Base-by-base conservation (phyloP, 2,888 invertebrate genomes). In the Caenorhabditis virilis region DNA sequence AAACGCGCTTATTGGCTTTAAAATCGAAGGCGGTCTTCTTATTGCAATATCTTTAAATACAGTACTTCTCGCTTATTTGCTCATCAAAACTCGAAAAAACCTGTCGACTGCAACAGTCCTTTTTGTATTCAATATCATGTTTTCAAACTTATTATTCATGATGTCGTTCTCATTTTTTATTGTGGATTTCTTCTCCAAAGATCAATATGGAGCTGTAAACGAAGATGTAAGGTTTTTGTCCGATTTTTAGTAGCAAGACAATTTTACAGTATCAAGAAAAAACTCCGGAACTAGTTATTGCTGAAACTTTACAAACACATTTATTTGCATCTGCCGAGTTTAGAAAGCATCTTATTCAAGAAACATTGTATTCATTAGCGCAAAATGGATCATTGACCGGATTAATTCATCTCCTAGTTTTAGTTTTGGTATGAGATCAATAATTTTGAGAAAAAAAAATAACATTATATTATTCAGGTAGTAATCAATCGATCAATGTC, bases 401-500 rank as follows among this genome's bases (percentile, higher is more conserved):
- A 1, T 63, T 81, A 5, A 81, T 79, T n/a, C 78, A 78, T 59
- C 55, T 81, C 7, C 60, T 81, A n/a, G 76, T 81, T 13, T 67
- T 81, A 4, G 80, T 80, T n/a, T 48, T 80, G 54, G 78, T 78
- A 38, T 43, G 57, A 18, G 22, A 9, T 48, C 15, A 33, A 7
- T 1, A 27, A n/a, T 5, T 27, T 5, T 30, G 5, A 7, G n/a
- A 7, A 3, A 20, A n/a, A 45, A 18, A 13, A 30, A 30, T 9
- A 30, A 30, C 30, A 30, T 30, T 7, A 5, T 7, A 6, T 9
- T 18, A 20, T 42, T 22, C 33, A 77, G 76, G 72, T 76, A 2
- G 78, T 79, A 2, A 80, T 81, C 50, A 78, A 77, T 47, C 69
- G 79, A 0, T 82, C 81, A 22, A 81, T 81, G 81, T 71, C 78